Percentiles rank a stretch among this genome's conserved stretches.
phyloP scores from a whole-genome alignment of 2,888 invertebrate genomes.

The Dryomyza anilis region DNA sequence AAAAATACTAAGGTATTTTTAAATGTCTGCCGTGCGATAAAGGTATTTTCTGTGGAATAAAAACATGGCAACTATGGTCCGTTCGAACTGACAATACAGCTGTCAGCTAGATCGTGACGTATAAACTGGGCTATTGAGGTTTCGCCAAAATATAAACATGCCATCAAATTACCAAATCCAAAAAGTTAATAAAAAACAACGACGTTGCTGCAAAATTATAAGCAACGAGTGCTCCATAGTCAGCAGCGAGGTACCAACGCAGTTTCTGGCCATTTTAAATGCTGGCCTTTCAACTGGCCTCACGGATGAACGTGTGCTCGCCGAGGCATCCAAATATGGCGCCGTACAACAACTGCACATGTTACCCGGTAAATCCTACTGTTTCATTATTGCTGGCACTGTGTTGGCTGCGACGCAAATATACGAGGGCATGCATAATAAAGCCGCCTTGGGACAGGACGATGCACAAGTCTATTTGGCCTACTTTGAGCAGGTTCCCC shows the following conservation, averaged over 20 bases:
- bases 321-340: slow-evolving; percentile 65
- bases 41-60: no score
- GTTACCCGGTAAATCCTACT: slow-evolving; percentile 80
- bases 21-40: no score
- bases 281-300: slow-evolving; percentile 84
- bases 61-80: no score
- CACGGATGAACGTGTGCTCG: slow-evolving; percentile 68
- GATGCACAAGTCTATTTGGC: slow-evolving; percentile 70
- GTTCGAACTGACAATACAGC: no score
- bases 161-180: slow-evolving; percentile 41
- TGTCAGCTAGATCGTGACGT: no score
- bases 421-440: slow-evolving; percentile 68
- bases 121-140: no score
- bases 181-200: slow-evolving; percentile 62
- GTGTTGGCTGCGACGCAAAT: slow-evolving; percentile 65
- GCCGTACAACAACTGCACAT: slow-evolving; percentile 69
- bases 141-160: no score
- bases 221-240: slow-evolving; percentile 59
- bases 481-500: slow-evolving; percentile 41
- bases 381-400: slow-evolving; percentile 71
- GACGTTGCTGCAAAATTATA: slow-evolving; percentile 61
- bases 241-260: slow-evolving; percentile 55
- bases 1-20: no score
- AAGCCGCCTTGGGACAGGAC: slow-evolving; percentile 65
- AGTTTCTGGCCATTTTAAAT: slow-evolving; percentile 72